Percentiles rank a stretch among this genome's conserved stretches.
phyloP scores from a whole-genome alignment of 2,888 invertebrate species.

The Eupithecia tripunctaria region DNA sequence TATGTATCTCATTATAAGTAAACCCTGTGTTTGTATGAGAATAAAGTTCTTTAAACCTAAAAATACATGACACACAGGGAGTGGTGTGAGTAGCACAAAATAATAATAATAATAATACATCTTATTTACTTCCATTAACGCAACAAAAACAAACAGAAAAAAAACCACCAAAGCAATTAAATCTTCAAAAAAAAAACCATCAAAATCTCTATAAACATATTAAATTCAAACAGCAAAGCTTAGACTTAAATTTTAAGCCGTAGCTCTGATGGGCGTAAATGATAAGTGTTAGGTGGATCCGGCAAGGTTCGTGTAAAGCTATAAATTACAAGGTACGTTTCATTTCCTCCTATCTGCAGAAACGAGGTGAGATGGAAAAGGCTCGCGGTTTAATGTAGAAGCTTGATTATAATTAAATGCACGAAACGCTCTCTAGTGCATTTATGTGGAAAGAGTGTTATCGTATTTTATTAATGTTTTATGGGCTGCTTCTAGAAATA shows the following conservation, averaged over 20 bases:
- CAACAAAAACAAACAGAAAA: too few species aligned
- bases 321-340: slow-evolving; percentile 78
- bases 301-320: slow-evolving; percentile 65
- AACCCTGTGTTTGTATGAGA: too few species aligned
- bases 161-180: background rate
- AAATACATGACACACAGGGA: too few species aligned
- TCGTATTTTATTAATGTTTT: background rate
- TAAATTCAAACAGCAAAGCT: slow-evolving; percentile 16
- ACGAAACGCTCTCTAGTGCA: slow-evolving; percentile 9
- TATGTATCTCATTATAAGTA: too few species aligned
- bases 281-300: slow-evolving; percentile 76
- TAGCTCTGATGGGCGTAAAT: slow-evolving; percentile 66
- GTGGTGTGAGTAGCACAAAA: too few species aligned
- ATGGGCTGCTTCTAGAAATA: background rate
- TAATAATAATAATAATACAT: too few species aligned
- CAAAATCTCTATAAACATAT: slow-evolving; percentile 8
- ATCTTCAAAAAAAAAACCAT: background rate
- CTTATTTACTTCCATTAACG: too few species aligned
- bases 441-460: background rate
- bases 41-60: too few species aligned
- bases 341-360: slow-evolving; percentile 77
- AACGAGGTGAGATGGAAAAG: slow-evolving; percentile 45
- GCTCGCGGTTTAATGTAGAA: slow-evolving; percentile 45
- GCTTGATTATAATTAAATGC: slow-evolving; percentile 34
- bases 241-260: slow-evolving; percentile 22